Conservation (phyloP, 1,140 invertebrate genomes). For the Drosophila cardini region DNA sequence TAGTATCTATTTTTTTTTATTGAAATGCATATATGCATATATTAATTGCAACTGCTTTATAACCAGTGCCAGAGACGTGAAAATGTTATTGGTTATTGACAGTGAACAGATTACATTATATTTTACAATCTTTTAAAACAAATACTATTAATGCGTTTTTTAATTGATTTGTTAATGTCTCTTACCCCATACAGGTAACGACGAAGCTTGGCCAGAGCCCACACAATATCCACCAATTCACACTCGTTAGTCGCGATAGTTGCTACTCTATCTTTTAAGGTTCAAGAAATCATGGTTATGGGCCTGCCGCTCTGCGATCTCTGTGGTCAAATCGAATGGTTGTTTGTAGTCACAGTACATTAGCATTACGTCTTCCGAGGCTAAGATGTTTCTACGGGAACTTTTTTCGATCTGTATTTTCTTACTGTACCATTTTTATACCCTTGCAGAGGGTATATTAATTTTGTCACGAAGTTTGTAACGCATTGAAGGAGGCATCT, state of each 20-base stretch:
- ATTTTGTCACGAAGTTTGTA: too few species aligned
- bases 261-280: not conserved
- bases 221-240: not conserved
- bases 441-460: too few species aligned
- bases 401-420: not conserved
- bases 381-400: not conserved
- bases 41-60: too few species aligned
- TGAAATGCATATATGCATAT: too few species aligned
- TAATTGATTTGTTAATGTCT: slow-evolving; percentile 23
- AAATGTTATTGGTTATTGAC: too few species aligned
- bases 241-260: not conserved
- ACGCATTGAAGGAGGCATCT: too few species aligned
- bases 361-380: slow-evolving; percentile 26
- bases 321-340: not conserved
- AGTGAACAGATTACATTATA: too few species aligned
- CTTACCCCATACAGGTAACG: slow-evolving; percentile 16
- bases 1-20: too few species aligned
- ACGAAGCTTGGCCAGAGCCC: not conserved
- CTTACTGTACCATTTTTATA: not conserved
- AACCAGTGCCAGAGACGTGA: too few species aligned
- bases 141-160: too few species aligned
- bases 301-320: not conserved
- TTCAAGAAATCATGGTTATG: slow-evolving; percentile 1
- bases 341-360: not conserved
- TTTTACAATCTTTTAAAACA: too few species aligned